A percentile compares a stretch with the other conserved stretches of the same genome.
Evolutionary conservation across 2,113 vertebrate species (phyloP).

Genomic region (Ranitomeya imitator): DNA sequence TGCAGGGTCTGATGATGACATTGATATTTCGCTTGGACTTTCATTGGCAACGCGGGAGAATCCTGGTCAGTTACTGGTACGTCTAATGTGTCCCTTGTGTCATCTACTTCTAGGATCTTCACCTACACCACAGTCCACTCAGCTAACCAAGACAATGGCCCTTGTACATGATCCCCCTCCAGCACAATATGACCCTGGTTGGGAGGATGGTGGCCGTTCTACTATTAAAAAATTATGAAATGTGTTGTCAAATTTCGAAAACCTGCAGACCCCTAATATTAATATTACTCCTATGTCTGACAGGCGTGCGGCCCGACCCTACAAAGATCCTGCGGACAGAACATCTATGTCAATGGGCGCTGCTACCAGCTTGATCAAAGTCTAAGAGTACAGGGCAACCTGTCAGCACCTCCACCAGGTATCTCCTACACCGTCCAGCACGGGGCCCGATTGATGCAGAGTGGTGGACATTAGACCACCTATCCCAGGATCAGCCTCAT

Average conservation of each 20-base stretch:
- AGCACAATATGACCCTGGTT: too few relatives aligned
- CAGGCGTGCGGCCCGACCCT: slow-evolving; percentile 71
- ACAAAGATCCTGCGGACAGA: slow-evolving; percentile 73
- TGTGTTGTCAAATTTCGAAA: too few relatives aligned
- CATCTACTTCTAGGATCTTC: neutral
- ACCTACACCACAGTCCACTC: neutral
- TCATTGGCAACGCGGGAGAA: neutral
- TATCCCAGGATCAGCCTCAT: neutral
- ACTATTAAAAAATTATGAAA: too few relatives aligned
- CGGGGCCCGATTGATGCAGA: too few relatives aligned
- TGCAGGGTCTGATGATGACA: slow-evolving; percentile 6
- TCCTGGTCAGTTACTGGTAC: slow-evolving; percentile 1
- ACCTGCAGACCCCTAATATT: neutral
- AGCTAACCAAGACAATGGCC: neutral
- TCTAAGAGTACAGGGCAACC: slow-evolving; percentile 62
- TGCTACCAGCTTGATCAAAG: slow-evolving; percentile 73
- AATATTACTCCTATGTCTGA: slow-evolving; percentile 23
- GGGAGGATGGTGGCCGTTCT: too few relatives aligned
- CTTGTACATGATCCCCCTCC: too few relatives aligned
- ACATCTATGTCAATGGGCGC: slow-evolving; percentile 61
- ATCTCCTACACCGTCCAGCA: neutral
- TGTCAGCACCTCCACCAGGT: slow-evolving; percentile 47
- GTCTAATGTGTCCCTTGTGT: neutral
- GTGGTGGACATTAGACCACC: too few relatives aligned
- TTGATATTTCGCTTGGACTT: slow-evolving; percentile 25